Conservation (phyloP, 2,888 invertebrate species). For the Oasisia sp. region DNA sequence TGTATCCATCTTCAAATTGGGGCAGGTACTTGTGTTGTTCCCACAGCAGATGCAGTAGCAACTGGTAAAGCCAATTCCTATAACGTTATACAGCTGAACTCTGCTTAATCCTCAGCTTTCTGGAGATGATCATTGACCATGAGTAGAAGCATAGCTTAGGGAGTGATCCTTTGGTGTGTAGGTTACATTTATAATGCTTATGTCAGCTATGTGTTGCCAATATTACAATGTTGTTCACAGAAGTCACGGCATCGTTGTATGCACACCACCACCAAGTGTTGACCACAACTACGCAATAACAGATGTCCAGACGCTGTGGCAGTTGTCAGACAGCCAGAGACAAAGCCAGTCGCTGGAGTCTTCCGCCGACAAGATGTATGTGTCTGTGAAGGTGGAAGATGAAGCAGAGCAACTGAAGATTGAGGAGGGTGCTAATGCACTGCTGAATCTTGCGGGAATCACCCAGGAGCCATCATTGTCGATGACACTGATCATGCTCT, state of each 20-base stretch:
- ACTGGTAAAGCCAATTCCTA: too few species aligned
- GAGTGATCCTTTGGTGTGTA: too few species aligned
- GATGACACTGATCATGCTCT: neutral
- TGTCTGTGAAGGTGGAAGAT: neutral
- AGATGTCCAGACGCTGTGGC: neutral
- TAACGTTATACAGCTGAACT: too few species aligned
- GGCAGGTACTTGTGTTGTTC: too few species aligned
- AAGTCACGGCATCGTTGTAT: constrained; percentile 69
- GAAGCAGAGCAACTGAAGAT: constrained; percentile 71
- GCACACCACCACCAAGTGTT: constrained; percentile 88
- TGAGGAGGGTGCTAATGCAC: constrained; percentile 82
- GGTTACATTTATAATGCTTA: too few species aligned
- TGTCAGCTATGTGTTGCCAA: too few species aligned
- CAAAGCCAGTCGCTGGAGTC: constrained; percentile 8
- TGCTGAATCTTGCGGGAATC: constrained; percentile 80
- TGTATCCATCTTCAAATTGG: too few species aligned
- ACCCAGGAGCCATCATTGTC: neutral
- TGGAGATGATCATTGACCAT: too few species aligned
- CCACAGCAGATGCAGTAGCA: too few species aligned
- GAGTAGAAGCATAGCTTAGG: too few species aligned
- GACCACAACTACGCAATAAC: constrained; percentile 85
- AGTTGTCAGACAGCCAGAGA: neutral
- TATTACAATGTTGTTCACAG: neutral
- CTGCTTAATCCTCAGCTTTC: too few species aligned
- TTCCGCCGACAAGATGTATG: neutral